Percentiles rank a stretch among this genome's conserved stretches.
Conservation (phyloP, 1,140 invertebrate genomes). For the Holotrichia oblita region DNA sequence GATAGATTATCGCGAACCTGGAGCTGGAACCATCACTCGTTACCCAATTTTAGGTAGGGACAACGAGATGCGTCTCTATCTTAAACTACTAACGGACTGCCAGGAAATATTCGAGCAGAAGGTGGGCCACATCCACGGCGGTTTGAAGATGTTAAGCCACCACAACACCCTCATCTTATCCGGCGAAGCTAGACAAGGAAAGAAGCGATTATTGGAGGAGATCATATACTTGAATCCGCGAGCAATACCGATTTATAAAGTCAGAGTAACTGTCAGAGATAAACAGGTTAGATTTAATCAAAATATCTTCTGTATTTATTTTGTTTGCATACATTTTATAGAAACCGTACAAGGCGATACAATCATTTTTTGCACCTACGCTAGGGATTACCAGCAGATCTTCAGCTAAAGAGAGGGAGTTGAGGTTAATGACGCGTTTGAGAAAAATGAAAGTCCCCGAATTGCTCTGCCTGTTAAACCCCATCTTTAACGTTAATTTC, state of each 20-base stretch:
- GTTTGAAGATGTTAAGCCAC: constrained; percentile 30
- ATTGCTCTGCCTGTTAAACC: constrained; percentile 64
- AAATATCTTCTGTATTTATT: constrained; percentile 39
- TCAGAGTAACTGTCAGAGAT: constrained; percentile 47
- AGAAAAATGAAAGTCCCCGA: constrained; percentile 55
- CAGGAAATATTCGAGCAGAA: constrained; percentile 13
- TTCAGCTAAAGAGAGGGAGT: constrained; percentile 59
- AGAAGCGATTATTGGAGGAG: constrained; percentile 69
- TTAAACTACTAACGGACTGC: constrained; percentile 25
- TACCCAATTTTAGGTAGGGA: constrained; percentile 48
- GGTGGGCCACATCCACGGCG: background rate
- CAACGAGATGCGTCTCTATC: constrained; percentile 44
- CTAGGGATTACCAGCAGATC: constrained; percentile 59
- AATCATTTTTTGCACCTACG: constrained; percentile 61
- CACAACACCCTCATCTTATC: constrained; percentile 56
- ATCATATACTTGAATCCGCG: constrained; percentile 62
- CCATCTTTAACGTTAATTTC: constrained; percentile 66
- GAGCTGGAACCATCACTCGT: constrained; percentile 5
- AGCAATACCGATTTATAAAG: constrained; percentile 56
- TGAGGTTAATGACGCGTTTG: constrained; percentile 59
- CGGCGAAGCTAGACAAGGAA: constrained; percentile 67
- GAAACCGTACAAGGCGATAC: constrained; percentile 61
- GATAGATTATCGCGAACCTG: background rate
- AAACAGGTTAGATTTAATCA: constrained; percentile 58
- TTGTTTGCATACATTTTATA: constrained; percentile 51